phyloP scores from a whole-genome alignment of 2,888 invertebrate genomes.

The Caenorhabditis sulstoni region DNA sequence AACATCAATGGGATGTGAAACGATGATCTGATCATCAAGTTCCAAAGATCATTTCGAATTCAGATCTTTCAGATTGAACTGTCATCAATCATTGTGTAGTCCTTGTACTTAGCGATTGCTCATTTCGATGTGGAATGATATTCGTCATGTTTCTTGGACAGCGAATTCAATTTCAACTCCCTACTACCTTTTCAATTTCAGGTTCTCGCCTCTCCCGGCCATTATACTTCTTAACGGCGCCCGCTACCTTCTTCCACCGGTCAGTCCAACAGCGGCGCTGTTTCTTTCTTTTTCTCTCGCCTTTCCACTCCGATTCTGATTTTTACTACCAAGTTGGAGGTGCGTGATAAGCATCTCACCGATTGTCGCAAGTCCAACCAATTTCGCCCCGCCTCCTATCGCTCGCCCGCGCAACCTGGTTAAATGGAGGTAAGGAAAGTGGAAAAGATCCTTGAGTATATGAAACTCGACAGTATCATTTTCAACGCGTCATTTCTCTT shows the following conservation, averaged over 20 bases:
- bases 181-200: slow-evolving; percentile 28
- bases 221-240: slow-evolving; percentile 45
- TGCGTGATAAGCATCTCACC: slow-evolving; percentile 55
- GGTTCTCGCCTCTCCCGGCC: slow-evolving; percentile 28
- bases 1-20: neutral
- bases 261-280: slow-evolving; percentile 21
- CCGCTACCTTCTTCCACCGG: slow-evolving; percentile 13
- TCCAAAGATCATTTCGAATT: slow-evolving; percentile 29
- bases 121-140: neutral
- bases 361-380: slow-evolving; percentile 30
- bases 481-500: neutral
- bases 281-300: slow-evolving; percentile 25
- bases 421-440: slow-evolving; percentile 5
- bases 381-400: slow-evolving; percentile 32
- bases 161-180: neutral
- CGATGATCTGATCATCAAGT: too few relatives aligned
- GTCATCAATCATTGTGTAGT: slow-evolving; percentile 9
- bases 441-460: slow-evolving; percentile 23
- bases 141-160: neutral
- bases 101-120: neutral
- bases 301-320: slow-evolving; percentile 22
- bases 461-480: too few relatives aligned
- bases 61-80: slow-evolving; percentile 3
- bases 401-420: slow-evolving; percentile 26
- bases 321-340: slow-evolving; percentile 46